Evolutionary conservation across 1,140 invertebrate genomes (phyloP).

Genomic region (Heliconius melpomene): DNA sequence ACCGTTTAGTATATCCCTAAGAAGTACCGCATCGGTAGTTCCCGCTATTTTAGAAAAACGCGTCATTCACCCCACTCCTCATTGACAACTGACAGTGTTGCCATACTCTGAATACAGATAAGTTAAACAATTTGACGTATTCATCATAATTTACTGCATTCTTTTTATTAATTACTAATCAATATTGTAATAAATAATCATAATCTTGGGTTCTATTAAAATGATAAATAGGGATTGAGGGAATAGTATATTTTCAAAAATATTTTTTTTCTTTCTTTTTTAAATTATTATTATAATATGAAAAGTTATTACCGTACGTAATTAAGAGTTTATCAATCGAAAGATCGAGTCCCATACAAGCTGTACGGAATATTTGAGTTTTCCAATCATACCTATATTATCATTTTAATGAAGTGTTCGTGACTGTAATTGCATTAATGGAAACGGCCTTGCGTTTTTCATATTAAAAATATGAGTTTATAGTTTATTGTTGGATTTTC

Average conservation of each 20-base stretch:
- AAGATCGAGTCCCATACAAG: background rate
- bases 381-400: background rate
- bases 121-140: too few species aligned
- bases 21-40: too few species aligned
- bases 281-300: background rate
- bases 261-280: background rate
- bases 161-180: too few species aligned
- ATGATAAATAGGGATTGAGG: too few species aligned
- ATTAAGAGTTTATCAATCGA: background rate
- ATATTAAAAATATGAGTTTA: background rate
- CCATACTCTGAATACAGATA: too few species aligned
- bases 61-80: too few species aligned
- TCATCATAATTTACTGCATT: too few species aligned
- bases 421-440: background rate
- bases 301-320: background rate
- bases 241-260: too few species aligned
- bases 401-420: background rate
- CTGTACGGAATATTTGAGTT: background rate
- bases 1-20: too few species aligned
- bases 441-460: background rate
- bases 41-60: too few species aligned
- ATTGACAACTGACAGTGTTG: too few species aligned
- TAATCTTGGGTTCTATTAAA: background rate
- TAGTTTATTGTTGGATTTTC: background rate
- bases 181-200: too few species aligned